Conservation (phyloP, 2,888 invertebrate species). For the Eledone cirrhosa region DNA sequence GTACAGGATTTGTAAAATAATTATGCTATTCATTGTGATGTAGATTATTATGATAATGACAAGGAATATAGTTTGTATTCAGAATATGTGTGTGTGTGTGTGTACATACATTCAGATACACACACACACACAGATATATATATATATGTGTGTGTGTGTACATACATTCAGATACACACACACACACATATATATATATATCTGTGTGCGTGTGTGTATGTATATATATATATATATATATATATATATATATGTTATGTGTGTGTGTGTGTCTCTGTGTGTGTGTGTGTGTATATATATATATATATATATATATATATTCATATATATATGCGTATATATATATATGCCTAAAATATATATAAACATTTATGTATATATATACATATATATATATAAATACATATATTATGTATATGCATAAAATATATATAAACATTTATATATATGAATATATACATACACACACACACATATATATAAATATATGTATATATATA, state of each 20-base stretch:
- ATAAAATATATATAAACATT: not conserved
- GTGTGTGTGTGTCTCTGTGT: not conserved
- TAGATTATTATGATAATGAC: no score
- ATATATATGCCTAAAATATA: not conserved
- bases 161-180: not conserved
- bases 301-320: not conserved
- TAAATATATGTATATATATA: not conserved
- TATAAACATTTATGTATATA: not conserved
- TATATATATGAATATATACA: not conserved
- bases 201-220: not conserved
- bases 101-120: not conserved
- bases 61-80: not conserved
- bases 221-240: not conserved
- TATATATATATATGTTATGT: not conserved
- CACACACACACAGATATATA: not conserved
- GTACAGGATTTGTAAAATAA: no score
- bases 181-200: not conserved
- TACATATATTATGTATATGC: no score
- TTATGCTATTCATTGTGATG: no score
- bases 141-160: not conserved
- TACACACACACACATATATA: not conserved
- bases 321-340: not conserved
- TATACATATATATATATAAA: constrained; percentile 1
- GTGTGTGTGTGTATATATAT: not conserved
- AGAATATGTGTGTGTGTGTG: not conserved